phyloP scores from a whole-genome alignment of 92 coral and sea anemone genomes.

The Anthopleura xanthogrammica region DNA sequence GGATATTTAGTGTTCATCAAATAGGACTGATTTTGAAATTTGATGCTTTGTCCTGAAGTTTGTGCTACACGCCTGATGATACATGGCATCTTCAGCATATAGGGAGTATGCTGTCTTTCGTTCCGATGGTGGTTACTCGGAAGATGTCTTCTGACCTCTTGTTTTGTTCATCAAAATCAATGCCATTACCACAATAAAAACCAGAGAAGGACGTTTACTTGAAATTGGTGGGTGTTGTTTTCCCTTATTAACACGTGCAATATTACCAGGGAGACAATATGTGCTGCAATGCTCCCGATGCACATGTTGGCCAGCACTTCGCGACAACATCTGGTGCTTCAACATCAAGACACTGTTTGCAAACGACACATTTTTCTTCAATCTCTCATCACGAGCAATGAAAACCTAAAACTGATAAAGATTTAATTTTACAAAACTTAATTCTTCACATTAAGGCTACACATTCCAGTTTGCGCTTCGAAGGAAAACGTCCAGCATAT shows the following conservation, averaged over 20 bases:
- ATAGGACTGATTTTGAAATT: slow-evolving; percentile 2
- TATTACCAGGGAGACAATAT: slow-evolving; percentile 15
- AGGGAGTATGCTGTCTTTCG: background rate
- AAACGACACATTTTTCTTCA: too few relatives aligned
- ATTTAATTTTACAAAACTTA: too few relatives aligned
- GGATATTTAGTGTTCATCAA: background rate
- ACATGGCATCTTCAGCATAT: slow-evolving; percentile 24
- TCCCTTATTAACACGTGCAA: too few relatives aligned
- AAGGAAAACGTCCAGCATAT: too few relatives aligned
- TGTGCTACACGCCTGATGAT: slow-evolving; percentile 33
- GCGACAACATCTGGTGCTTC: too few relatives aligned
- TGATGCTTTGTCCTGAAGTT: slow-evolving; percentile 27
- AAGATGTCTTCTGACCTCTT: slow-evolving; percentile 4
- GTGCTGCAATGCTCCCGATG: background rate
- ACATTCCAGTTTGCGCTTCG: too few relatives aligned
- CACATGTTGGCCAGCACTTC: background rate
- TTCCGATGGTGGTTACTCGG: slow-evolving; percentile 3
- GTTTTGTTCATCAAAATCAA: background rate
- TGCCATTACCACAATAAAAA: background rate
- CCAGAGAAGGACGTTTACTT: background rate
- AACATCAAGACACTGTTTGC: too few relatives aligned
- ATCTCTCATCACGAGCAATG: too few relatives aligned
- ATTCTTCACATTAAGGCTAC: too few relatives aligned
- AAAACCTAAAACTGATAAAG: too few relatives aligned
- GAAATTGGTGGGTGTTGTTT: background rate